These are phyloP conservation scores for Drosophila ambigua DNA, from an alignment of 1,140 invertebrate species.

Conservation along the genomic window DNA sequence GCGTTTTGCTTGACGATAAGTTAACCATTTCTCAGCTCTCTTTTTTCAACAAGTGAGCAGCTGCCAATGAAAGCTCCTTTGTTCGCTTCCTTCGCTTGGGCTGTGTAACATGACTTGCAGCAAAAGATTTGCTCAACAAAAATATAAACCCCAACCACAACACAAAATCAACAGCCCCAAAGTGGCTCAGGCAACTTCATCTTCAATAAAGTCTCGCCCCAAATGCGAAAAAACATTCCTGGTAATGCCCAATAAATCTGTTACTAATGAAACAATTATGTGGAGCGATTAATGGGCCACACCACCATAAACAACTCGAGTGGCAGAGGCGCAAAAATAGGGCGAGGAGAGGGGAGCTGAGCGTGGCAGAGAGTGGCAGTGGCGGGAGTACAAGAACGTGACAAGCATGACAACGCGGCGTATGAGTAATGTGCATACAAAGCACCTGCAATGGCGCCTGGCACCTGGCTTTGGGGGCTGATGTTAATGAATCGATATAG, in stretches of 20 bases:
- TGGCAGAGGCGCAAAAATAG: not conserved
- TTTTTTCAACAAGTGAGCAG: slow-evolving; percentile 14
- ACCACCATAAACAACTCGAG: slow-evolving; percentile 64
- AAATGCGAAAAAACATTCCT: slow-evolving; percentile 23
- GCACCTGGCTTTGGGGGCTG: not conserved
- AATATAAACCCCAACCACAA: slow-evolving; percentile 4
- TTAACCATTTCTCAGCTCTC: not conserved
- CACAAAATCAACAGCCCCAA: slow-evolving; percentile 36
- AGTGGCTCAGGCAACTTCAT: slow-evolving; percentile 57
- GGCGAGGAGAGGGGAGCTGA: slow-evolving; percentile 1
- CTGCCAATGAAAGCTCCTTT: slow-evolving; percentile 48
- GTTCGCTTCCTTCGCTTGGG: slow-evolving; percentile 12
- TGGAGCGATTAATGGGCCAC: slow-evolving; percentile 64
- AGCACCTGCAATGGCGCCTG: slow-evolving; percentile 24
- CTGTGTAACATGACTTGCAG: slow-evolving; percentile 23
- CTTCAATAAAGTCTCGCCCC: slow-evolving; percentile 42
- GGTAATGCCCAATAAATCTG: slow-evolving; percentile 74
- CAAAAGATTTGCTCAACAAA: slow-evolving; percentile 13
- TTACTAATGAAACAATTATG: slow-evolving; percentile 81
- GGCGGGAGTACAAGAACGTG: slow-evolving; percentile 47
- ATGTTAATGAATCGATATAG: slow-evolving; percentile 71
- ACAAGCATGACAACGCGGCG: slow-evolving; percentile 67
- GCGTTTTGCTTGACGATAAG: too few species aligned
- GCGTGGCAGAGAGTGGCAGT: not conserved
- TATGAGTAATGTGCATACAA: slow-evolving; percentile 64